Evolutionary conservation across 2,888 invertebrate genomes (phyloP).

Genomic region (Polymixis flavicincta): DNA sequence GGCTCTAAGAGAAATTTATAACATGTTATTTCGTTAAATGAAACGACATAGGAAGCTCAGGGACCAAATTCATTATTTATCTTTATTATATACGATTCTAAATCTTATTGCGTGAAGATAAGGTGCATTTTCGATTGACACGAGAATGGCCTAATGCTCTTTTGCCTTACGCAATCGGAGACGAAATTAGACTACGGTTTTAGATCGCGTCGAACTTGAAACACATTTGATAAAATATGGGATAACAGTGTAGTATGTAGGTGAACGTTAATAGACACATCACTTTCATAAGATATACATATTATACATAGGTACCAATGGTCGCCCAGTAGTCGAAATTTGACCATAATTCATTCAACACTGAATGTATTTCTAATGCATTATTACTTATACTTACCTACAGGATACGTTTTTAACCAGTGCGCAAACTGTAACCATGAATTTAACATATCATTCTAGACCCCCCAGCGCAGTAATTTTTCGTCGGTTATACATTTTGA

Average conservation of each 20-base stretch:
- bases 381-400: no score
- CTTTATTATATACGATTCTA: neutral
- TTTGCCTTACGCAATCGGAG: constrained; percentile 57
- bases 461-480: no score
- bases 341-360: no score
- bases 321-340: no score
- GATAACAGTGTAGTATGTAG: constrained; percentile 5
- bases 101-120: accelerated
- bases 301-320: no score
- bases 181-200: constrained; percentile 56
- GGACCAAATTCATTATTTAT: constrained; percentile 22
- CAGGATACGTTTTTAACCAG: no score
- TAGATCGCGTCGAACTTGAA: constrained; percentile 62
- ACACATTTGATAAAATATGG: constrained; percentile 61
- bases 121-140: constrained; percentile 12
- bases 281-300: neutral
- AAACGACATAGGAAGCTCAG: constrained; percentile 31
- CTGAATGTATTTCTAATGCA: no score
- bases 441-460: no score
- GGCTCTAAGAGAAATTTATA: constrained; percentile 44
- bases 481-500: no score
- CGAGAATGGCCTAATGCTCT: constrained; percentile 17
- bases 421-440: no score
- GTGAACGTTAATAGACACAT: constrained; percentile 11
- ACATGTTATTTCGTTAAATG: constrained; percentile 10